Percentiles rank a stretch among this genome's conserved stretches.
Conservation (phyloP, 2,888 invertebrate genomes). For the Napeogenes sylphis region DNA sequence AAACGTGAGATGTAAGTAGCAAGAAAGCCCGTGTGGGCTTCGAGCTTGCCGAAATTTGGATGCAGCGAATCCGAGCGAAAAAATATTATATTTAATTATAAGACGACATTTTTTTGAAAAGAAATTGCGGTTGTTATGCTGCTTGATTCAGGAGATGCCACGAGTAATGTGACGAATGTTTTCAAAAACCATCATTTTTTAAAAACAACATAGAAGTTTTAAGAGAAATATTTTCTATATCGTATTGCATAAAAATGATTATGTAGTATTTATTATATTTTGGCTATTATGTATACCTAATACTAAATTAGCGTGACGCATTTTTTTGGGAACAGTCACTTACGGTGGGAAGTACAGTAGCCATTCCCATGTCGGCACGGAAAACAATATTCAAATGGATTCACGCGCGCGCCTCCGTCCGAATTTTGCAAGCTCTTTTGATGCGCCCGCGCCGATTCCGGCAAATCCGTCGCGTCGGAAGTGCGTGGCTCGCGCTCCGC, state of each 20-base stretch:
- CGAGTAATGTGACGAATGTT: conserved; percentile 54
- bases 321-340: conserved; percentile 33
- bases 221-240: conserved; percentile 44
- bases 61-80: conserved; percentile 64
- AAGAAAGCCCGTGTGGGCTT: conserved; percentile 72
- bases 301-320: conserved; percentile 40
- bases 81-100: conserved; percentile 52
- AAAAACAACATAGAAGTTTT: conserved; percentile 65
- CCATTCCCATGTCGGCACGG: conserved; percentile 68
- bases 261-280: too few relatives aligned
- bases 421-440: conserved; percentile 74
- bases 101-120: conserved; percentile 69
- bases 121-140: conserved; percentile 57
- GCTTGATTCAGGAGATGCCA: conserved; percentile 46
- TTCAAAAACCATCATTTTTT: conserved; percentile 40
- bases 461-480: conserved; percentile 78
- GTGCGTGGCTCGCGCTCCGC: conserved; percentile 66
- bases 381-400: conserved; percentile 75
- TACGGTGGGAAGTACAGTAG: conserved; percentile 46
- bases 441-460: conserved; percentile 77
- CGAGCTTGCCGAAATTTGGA: conserved; percentile 58
- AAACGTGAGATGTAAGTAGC: conserved; percentile 74
- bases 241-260: conserved; percentile 14
- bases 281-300: too few relatives aligned
- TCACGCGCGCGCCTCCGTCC: conserved; percentile 73